Evolutionary conservation across 2,888 invertebrate species (phyloP).

Genomic region (Anoncus sp.): DNA sequence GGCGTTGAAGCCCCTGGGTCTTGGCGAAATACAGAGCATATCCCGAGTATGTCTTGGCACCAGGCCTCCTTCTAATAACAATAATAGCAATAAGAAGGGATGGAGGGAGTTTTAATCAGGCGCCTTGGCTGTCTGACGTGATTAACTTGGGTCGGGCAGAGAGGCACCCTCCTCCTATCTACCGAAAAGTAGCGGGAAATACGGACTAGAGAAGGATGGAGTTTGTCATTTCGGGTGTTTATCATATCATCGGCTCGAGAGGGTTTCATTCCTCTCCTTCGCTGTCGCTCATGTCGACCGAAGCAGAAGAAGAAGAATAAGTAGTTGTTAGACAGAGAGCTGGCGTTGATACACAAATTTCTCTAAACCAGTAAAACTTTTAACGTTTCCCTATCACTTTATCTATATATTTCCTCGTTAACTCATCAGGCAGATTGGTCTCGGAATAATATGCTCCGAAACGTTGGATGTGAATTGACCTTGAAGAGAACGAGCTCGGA

Average conservation of each 20-base stretch:
- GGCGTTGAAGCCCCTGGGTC: slow-evolving; percentile 28
- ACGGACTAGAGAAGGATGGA: slow-evolving; percentile 55
- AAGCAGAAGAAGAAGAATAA: slow-evolving; percentile 21
- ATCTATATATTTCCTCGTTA: slow-evolving; percentile 33
- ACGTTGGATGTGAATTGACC: too few species aligned
- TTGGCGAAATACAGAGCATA: slow-evolving; percentile 26
- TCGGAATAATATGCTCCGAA: neutral
- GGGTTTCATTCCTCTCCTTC: slow-evolving; percentile 62
- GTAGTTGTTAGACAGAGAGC: neutral
- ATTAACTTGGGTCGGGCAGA: slow-evolving; percentile 74
- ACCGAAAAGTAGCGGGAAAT: slow-evolving; percentile 42
- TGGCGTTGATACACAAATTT: slow-evolving; percentile 34
- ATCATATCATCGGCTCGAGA: slow-evolving; percentile 75
- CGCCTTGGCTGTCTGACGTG: slow-evolving; percentile 77
- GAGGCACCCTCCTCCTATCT: slow-evolving; percentile 48
- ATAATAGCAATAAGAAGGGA: slow-evolving; percentile 76
- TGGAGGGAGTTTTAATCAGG: slow-evolving; percentile 79
- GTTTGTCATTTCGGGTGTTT: slow-evolving; percentile 78
- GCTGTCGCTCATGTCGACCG: slow-evolving; percentile 28
- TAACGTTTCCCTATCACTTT: slow-evolving; percentile 12
- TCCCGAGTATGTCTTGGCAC: slow-evolving; percentile 51
- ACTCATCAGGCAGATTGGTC: slow-evolving; percentile 26
- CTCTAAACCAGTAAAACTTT: slow-evolving; percentile 35
- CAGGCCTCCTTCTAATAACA: slow-evolving; percentile 74
- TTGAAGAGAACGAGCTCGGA: slow-evolving; percentile 2